A percentile compares a stretch with the other conserved stretches of the same genome.
Conservation (phyloP, 2,113 vertebrate species). For the Orthochromis malagaraziensis region DNA sequence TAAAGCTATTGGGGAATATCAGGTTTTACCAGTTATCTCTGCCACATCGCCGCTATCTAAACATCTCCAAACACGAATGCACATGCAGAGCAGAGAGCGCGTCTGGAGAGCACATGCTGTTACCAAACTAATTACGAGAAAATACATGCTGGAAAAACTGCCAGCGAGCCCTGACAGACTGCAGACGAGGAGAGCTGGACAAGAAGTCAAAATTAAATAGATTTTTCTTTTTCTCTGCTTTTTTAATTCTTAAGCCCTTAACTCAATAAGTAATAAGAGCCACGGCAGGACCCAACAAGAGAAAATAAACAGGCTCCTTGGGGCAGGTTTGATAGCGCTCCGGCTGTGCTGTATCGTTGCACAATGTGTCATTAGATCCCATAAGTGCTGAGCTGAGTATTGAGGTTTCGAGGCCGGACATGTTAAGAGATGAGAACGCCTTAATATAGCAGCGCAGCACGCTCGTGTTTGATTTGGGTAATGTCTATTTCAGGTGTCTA, state of each 20-base stretch:
- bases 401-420: conserved; percentile 36
- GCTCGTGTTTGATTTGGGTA: conserved; percentile 44
- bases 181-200: conserved; percentile 11
- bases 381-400: conserved; percentile 11
- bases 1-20: conserved; percentile 58
- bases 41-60: conserved; percentile 51
- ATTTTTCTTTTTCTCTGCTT: not conserved
- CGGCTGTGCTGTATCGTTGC: conserved; percentile 21
- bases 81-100: conserved; percentile 23
- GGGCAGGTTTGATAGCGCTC: conserved; percentile 18
- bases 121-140: conserved; percentile 52
- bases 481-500: conserved; percentile 67
- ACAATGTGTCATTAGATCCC: conserved; percentile 26
- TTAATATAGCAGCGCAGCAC: conserved; percentile 36
- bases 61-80: conserved; percentile 50
- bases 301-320: conserved; percentile 18
- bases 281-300: not conserved
- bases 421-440: conserved; percentile 50
- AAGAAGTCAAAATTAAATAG: not conserved
- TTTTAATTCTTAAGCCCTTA: conserved; percentile 24
- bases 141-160: conserved; percentile 53
- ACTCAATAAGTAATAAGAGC: not conserved
- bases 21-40: conserved; percentile 61
- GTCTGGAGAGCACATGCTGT: conserved; percentile 57
- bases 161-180: conserved; percentile 16